Evolutionary conservation across 2,797 vertebrate genomes (phyloP).

Genomic region (Microchirus variegatus): DNA sequence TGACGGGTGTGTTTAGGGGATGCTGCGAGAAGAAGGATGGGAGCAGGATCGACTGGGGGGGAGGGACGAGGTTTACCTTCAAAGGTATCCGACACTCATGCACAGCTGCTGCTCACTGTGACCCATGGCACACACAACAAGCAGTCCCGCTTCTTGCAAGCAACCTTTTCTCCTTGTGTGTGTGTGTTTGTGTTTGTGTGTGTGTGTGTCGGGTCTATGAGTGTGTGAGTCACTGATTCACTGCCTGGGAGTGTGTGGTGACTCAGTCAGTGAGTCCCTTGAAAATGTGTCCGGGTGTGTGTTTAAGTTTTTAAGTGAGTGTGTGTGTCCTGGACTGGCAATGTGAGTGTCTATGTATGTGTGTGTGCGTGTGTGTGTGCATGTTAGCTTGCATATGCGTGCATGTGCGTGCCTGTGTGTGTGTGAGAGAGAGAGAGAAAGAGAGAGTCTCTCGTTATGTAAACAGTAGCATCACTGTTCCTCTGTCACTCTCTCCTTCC

Average conservation of each 20-base stretch:
- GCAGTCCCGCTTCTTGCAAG: conserved; percentile 41
- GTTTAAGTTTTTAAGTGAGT: conserved; percentile 51
- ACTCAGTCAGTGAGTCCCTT: conserved; percentile 68
- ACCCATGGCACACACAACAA: conserved; percentile 65
- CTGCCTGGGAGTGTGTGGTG: conserved; percentile 63
- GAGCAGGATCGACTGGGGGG: conserved; percentile 4
- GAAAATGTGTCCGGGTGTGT: conserved; percentile 50
- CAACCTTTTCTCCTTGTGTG: conserved; percentile 53
- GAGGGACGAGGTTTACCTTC: conserved; percentile 50
- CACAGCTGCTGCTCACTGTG: conserved; percentile 61
- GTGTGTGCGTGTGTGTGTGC: conserved; percentile 34
- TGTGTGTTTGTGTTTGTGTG: conserved; percentile 16
- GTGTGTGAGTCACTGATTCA: conserved; percentile 61
- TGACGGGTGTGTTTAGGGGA: conserved; percentile 32
- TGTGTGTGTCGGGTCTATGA: conserved; percentile 52
- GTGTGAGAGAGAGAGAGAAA: conserved; percentile 20
- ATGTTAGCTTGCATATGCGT: conserved; percentile 28
- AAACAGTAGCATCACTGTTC: conserved; percentile 79
- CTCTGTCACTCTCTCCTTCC: conserved; percentile 74
- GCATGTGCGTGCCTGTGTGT: conserved; percentile 21
- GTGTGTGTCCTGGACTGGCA: conserved; percentile 43
- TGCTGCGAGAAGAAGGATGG: conserved; percentile 23
- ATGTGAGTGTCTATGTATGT: neutral
- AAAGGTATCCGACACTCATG: conserved; percentile 53
- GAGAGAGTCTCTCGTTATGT: conserved; percentile 68